Percentiles rank a stretch among this genome's conserved stretches.
These are phyloP conservation scores for Palythoa grandiflora DNA, from an alignment of 92 coral and sea anemone species.

Conservation along the genomic window DNA sequence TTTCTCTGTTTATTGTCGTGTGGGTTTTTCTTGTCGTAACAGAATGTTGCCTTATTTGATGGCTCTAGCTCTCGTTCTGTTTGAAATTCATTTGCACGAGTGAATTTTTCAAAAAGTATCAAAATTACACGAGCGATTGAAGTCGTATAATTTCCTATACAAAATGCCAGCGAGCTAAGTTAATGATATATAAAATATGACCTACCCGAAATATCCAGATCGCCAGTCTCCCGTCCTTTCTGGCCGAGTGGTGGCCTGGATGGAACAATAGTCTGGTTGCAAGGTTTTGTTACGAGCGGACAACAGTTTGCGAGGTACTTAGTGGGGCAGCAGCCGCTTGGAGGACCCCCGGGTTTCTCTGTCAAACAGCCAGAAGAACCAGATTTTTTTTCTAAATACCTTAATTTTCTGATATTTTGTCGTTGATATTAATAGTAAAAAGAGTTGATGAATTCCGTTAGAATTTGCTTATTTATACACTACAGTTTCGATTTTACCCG, in stretches of 20 bases:
- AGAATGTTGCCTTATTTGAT: too few species aligned
- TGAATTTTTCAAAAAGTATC: too few species aligned
- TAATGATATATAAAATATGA: too few species aligned
- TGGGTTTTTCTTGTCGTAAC: too few species aligned
- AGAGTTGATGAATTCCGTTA: too few species aligned
- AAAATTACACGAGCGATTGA: too few species aligned
- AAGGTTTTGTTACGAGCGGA: not conserved
- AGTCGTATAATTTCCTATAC: not conserved
- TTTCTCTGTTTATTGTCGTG: too few species aligned
- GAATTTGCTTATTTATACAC: too few species aligned
- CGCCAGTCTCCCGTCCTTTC: not conserved
- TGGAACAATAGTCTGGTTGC: not conserved
- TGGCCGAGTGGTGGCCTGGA: not conserved
- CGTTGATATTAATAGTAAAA: too few species aligned
- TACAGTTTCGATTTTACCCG: too few species aligned
- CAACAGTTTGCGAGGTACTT: slow-evolving; percentile 11
- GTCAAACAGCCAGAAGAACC: not conserved
- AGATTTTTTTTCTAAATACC: too few species aligned
- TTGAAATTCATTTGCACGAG: not conserved
- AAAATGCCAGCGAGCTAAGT: not conserved
- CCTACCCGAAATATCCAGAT: not conserved
- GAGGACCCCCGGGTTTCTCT: not conserved
- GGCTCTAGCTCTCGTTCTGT: not conserved
- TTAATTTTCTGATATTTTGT: too few species aligned
- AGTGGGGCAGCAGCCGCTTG: slow-evolving; percentile 8